These are phyloP conservation scores for Rhagophthalmus giganteus DNA, from an alignment of 2,888 invertebrate species.

Conservation along the genomic window DNA sequence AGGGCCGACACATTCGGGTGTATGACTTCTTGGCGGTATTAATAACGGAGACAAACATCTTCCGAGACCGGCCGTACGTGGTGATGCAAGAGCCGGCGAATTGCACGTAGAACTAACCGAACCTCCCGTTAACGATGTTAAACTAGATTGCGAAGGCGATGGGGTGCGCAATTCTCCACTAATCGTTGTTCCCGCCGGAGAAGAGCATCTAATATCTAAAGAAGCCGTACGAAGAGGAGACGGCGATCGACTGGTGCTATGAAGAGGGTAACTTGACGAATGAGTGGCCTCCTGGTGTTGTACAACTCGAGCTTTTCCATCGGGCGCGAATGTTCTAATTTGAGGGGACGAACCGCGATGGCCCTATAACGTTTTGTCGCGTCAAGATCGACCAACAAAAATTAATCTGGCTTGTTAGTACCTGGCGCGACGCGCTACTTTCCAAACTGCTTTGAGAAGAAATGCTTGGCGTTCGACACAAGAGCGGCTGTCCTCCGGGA, in stretches of 20 bases:
- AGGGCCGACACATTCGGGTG: constrained; percentile 54
- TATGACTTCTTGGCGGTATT: constrained; percentile 66
- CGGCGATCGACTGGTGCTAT: constrained; percentile 68
- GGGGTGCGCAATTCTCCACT: constrained; percentile 58
- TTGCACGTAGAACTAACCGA: constrained; percentile 53
- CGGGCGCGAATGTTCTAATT: constrained; percentile 81
- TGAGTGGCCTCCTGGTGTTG: constrained; percentile 50
- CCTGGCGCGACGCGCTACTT: constrained; percentile 66
- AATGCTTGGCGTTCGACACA: constrained; percentile 78
- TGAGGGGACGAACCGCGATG: constrained; percentile 84
- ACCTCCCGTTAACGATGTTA: constrained; percentile 64
- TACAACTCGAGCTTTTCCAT: constrained; percentile 65
- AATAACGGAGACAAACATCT: constrained; percentile 74
- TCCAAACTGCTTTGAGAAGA: constrained; percentile 84
- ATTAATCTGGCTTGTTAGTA: constrained; percentile 28
- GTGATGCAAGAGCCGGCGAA: constrained; percentile 48
- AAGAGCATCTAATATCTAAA: constrained; percentile 70
- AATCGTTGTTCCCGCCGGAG: constrained; percentile 53
- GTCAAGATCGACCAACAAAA: not conserved
- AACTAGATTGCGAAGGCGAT: constrained; percentile 72
- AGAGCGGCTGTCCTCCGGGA: constrained; percentile 60
- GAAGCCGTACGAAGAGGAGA: constrained; percentile 80
- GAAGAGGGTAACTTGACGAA: constrained; percentile 49
- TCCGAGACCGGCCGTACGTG: constrained; percentile 28
- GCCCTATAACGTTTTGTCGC: constrained; percentile 55